Percentiles rank a stretch among this genome's conserved stretches.
phyloP scores from a whole-genome alignment of 2,888 invertebrate species.

The Cheilosia vernalis region DNA sequence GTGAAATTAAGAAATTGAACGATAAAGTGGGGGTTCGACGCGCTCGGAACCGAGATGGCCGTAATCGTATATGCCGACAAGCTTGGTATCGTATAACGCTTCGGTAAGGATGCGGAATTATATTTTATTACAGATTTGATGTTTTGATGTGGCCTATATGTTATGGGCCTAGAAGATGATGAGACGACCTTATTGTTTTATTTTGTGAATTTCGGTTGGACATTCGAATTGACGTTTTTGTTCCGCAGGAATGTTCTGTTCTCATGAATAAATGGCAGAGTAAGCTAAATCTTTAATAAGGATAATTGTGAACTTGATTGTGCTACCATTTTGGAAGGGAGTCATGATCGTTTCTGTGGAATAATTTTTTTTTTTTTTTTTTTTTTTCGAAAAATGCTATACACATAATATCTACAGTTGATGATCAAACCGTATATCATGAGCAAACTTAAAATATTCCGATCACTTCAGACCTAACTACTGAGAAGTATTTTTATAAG shows the following conservation, averaged over 20 bases:
- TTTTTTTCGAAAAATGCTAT: too few species aligned
- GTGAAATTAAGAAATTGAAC: slow-evolving; percentile 50
- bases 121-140: neutral
- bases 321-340: neutral
- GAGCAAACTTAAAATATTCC: too few species aligned
- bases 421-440: too few species aligned
- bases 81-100: neutral
- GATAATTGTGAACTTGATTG: neutral
- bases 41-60: neutral
- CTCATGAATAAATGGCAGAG: slow-evolving; percentile 37
- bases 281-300: slow-evolving; percentile 17
- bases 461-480: too few species aligned
- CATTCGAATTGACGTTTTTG: slow-evolving; percentile 35
- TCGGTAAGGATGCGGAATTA: neutral
- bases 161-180: neutral
- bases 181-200: slow-evolving; percentile 11
- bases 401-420: too few species aligned
- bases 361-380: too few species aligned
- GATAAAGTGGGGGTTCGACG: slow-evolving; percentile 24
- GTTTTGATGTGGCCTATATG: slow-evolving; percentile 3
- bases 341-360: too few species aligned
- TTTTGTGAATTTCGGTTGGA: slow-evolving; percentile 25
- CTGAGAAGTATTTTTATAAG: too few species aligned
- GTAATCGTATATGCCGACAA: neutral
- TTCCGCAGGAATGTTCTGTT: neutral